Evolutionary conservation across 2,888 invertebrate genomes (phyloP).

Genomic region (Pantelozetes paolii): DNA sequence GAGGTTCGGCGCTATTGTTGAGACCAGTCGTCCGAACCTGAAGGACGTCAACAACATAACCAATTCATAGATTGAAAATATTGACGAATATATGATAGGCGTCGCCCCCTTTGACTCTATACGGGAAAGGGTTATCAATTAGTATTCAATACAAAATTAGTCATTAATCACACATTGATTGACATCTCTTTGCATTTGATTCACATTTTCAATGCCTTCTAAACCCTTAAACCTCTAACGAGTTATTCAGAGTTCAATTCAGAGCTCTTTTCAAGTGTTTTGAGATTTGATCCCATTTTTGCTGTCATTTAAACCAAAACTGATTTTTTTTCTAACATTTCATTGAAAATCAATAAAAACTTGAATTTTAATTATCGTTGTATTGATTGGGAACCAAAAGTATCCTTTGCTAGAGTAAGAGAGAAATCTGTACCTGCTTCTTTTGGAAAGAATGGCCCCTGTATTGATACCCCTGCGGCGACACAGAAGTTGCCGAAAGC

Average conservation of each 20-base stretch:
- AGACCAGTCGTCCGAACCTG: constrained; percentile 65
- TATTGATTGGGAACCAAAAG: neutral
- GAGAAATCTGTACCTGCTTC: constrained; percentile 60
- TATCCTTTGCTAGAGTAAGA: too few relatives aligned
- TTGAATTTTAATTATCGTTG: neutral
- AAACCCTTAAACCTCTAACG: too few relatives aligned
- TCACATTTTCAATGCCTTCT: too few relatives aligned
- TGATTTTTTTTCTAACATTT: too few relatives aligned
- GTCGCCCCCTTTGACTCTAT: constrained; percentile 69
- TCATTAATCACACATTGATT: too few relatives aligned
- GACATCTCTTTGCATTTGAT: too few relatives aligned
- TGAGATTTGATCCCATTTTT: too few relatives aligned
- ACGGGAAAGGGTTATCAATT: neutral
- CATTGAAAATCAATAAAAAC: neutral
- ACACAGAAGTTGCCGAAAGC: constrained; percentile 77
- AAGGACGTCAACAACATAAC: constrained; percentile 76
- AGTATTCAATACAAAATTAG: neutral
- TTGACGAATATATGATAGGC: constrained; percentile 75
- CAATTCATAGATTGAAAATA: constrained; percentile 79
- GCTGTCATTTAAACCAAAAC: too few relatives aligned
- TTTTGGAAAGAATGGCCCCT: constrained; percentile 78
- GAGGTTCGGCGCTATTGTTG: constrained; percentile 8
- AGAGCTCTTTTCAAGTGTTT: too few relatives aligned
- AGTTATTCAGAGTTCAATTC: too few relatives aligned
- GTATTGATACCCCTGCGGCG: constrained; percentile 75